These are phyloP conservation scores for Laothoe populi DNA, from an alignment of 2,888 invertebrate species.

Conservation along the genomic window DNA sequence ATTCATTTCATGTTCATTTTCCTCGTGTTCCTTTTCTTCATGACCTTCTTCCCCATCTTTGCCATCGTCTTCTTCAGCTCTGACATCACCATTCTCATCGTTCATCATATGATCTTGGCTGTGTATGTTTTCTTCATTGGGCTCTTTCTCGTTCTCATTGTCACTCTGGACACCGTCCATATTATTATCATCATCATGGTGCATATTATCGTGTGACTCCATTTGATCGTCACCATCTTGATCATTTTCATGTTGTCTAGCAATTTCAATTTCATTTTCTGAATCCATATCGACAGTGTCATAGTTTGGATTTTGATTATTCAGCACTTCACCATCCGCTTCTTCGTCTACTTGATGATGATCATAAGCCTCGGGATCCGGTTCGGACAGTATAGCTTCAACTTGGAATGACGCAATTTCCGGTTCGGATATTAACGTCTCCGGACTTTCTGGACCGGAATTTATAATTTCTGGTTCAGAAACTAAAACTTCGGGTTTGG, in stretches of 20 bases:
- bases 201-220: slow-evolving; percentile 43
- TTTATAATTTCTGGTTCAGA: slow-evolving; percentile 80
- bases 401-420: slow-evolving; percentile 82
- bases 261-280: slow-evolving; percentile 80
- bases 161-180: slow-evolving; percentile 54
- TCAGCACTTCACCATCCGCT: slow-evolving; percentile 53
- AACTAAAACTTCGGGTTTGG: slow-evolving; percentile 76
- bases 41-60: slow-evolving; percentile 46
- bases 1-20: slow-evolving; percentile 53
- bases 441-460: slow-evolving; percentile 81
- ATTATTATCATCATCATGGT: slow-evolving; percentile 48
- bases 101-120: slow-evolving; percentile 54
- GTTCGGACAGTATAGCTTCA: slow-evolving; percentile 78
- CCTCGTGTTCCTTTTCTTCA: slow-evolving; percentile 53
- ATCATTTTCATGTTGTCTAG: slow-evolving; percentile 64
- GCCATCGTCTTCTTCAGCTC: slow-evolving; percentile 48
- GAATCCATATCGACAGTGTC: slow-evolving; percentile 81
- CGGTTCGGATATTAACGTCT: slow-evolving; percentile 80
- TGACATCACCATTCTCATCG: slow-evolving; percentile 46
- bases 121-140: slow-evolving; percentile 52
- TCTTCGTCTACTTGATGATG: slow-evolving; percentile 58
- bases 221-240: slow-evolving; percentile 49
- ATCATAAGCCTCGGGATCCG: slow-evolving; percentile 70
- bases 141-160: slow-evolving; percentile 48
- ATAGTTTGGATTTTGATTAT: slow-evolving; percentile 68